Evolutionary conservation across 2,797 vertebrate species (phyloP).

Genomic region (Eurystomus glaucurus): DNA sequence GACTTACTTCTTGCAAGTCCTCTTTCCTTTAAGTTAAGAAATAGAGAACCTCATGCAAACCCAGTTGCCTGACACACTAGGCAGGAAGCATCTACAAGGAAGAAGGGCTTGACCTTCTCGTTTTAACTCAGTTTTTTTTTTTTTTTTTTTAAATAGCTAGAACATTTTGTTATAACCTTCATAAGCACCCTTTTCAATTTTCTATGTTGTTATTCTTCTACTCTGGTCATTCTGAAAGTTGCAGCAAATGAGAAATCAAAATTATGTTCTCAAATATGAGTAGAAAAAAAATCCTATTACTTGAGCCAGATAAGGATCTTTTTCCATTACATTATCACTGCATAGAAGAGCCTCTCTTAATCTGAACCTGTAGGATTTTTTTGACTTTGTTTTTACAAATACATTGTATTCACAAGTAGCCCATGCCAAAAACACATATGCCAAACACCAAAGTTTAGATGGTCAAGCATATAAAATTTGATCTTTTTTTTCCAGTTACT

Average conservation of each 20-base stretch:
- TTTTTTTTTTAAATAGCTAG: neutral
- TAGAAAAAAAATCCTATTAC: neutral
- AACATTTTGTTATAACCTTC: neutral
- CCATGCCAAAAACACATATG: neutral
- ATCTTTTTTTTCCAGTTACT: neutral
- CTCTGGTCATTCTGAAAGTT: neutral
- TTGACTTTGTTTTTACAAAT: neutral
- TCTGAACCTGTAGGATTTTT: neutral
- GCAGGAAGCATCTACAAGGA: neutral
- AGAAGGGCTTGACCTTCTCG: neutral
- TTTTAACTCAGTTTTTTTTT: neutral
- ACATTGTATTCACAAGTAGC: neutral
- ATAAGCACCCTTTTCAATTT: neutral
- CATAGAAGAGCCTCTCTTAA: neutral
- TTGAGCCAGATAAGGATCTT: neutral
- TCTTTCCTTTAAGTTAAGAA: neutral
- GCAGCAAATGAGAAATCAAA: neutral
- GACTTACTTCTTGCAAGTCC: slow-evolving; percentile 16
- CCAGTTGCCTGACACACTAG: neutral
- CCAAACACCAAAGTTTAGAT: neutral
- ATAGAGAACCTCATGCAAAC: neutral
- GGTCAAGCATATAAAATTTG: neutral
- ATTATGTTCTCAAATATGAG: neutral
- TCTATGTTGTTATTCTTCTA: neutral
- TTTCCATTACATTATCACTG: neutral